Base-by-base conservation (phyloP, 1,140 invertebrate genomes). In the Polypedilum pembai region DNA sequence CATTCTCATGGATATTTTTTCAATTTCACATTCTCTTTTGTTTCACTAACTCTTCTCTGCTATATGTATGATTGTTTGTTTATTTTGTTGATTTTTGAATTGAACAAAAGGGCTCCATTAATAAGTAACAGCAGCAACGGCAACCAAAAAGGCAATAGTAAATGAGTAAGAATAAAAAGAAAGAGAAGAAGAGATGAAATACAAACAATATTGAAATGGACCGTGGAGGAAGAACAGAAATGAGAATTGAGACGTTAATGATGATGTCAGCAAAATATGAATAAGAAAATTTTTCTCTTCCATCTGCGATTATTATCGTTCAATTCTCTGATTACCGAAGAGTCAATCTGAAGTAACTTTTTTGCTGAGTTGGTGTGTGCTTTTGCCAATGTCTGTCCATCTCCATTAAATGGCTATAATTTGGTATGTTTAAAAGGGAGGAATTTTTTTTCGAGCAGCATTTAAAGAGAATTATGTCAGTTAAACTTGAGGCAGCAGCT, bases 241-340 rank as follows among this genome's bases (percentile, higher is more conserved):
- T 3, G 8, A 56, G 20, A 69, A 69, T 20, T 69, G 65, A 69
- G 65, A 69, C 20, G 65, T 69, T 69, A 69, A 69, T 69, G 65
- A 69, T 69, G 65, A 69, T 69, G 65, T 69, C 65, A 69, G 65
- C 65, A 69, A 20, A 69, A 69, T 56, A 12, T 56, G 45, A n/a
- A 56, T 56, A n/a, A 15, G 45, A 56, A n/a, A 15, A 15, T 12
- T 4, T 56, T 56, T 15, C 45, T 56, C 12, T 4, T 56, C 45
- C n/a, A 15, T 56, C 45, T 56, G 45, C n/a, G 45, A 56, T 56
- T 56, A n/a, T 56, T 56, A 56, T 56, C 45, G 45, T n/a, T 56
- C 45, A 56, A 56, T 56, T 56, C 15, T 56, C 10, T 56, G 45
- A 56, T 56, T 56, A 56, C 12, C 12, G 45, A 56, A 33, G 45